These are phyloP conservation scores for Tarsius wallacei DNA, from an alignment of 2,797 vertebrate species.

Conservation along the genomic window DNA sequence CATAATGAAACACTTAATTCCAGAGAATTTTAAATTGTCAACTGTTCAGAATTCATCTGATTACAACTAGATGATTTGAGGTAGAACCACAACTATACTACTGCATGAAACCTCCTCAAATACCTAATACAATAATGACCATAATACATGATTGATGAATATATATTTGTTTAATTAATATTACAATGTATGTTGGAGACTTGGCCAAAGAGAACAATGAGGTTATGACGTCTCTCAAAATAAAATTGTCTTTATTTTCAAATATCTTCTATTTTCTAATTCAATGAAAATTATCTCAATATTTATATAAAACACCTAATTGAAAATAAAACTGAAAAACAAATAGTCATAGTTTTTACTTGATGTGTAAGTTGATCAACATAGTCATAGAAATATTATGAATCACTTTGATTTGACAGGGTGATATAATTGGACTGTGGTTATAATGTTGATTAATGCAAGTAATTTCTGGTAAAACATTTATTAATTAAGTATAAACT, in stretches of 20 bases:
- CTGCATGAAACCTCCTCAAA: not conserved
- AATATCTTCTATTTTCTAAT: not conserved
- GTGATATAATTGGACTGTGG: not conserved
- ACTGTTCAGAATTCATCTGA: not conserved
- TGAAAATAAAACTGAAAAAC: conserved; percentile 8
- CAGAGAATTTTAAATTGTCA: not conserved
- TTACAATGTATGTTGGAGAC: not conserved
- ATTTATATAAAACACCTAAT: not conserved
- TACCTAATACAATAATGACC: not conserved
- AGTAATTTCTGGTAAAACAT: conserved; percentile 47
- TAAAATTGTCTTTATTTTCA: not conserved
- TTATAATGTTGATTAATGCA: conserved; percentile 53
- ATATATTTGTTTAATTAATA: not conserved
- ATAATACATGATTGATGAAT: not conserved
- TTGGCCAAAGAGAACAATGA: not conserved
- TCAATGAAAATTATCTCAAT: not conserved
- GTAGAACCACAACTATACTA: not conserved
- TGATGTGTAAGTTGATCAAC: not conserved
- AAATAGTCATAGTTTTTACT: conserved; percentile 29
- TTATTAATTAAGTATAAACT: conserved; percentile 55
- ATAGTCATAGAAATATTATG: not conserved
- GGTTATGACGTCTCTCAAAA: not conserved
- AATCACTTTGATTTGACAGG: conserved; percentile 10
- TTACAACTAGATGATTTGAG: not conserved
- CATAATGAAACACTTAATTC: not conserved